Base-by-base conservation (phyloP, 2,113 vertebrate species). In the Seriola rivoliana region DNA sequence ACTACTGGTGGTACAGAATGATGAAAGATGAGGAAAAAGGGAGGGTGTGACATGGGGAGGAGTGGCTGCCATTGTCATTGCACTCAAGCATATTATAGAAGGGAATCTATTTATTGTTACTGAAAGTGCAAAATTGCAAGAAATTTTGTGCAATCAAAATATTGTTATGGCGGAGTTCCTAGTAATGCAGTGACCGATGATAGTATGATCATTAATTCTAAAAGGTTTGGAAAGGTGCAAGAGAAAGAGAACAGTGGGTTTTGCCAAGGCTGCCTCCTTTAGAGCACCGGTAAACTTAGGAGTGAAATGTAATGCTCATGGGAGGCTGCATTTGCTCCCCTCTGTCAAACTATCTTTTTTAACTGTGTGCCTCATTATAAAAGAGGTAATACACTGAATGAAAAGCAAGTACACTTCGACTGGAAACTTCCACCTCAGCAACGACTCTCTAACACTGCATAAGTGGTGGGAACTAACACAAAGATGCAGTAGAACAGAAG, bases 1-100 rank as follows among this genome's bases (percentile, higher is more conserved):
- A 67, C 82, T 85, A 79, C 68, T 17, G 32, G 71, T 80, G 70
- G 67, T 78, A 70, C 69, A 78, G 71, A 84, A 74, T 83, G 82
- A 85, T 81, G 84, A 86, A 68, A 57, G 62, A 44, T 34, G 65
- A 84, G 81, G 46, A 34, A 78, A 65, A 68, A 59, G 44, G 46
- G 54, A 38, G 67, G 60, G 46, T 4, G n/a, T 71, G 64, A 80
- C 80, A 14, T 38, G 32, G 38, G 84, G 55, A 48, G 11, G 65
- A 85, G 75, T 5, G 8, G 21, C 57, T 75, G 42, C n/a, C 54
- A 42, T 42, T 38, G 65, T 75, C 40, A 60, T 52, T 54, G 38
- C 13, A 64, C 70, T 74, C 32, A 66, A 81, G 63, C 58, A 59
- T 34, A 76, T 64, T 7, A 78, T 38, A 44, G 62, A 17, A 59